A percentile compares a stretch with the other conserved stretches of the same genome.
Conservation (phyloP, 2,888 invertebrate species). For the Copidosoma aretas region DNA sequence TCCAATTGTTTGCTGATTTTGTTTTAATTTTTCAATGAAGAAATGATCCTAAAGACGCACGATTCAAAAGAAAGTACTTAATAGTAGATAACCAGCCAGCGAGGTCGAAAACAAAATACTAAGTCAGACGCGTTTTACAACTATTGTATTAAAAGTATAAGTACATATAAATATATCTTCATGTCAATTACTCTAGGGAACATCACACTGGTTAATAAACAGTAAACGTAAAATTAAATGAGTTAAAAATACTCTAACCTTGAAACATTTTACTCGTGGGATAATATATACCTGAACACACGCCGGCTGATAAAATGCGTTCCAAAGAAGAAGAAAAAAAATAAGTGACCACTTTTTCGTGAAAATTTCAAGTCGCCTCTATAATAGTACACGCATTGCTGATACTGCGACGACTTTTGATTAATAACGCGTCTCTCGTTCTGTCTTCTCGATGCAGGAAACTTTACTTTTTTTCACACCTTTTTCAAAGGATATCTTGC, state of each 20-base stretch:
- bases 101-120: neutral
- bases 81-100: slow-evolving; percentile 1
- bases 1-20: neutral
- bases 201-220: slow-evolving; percentile 61
- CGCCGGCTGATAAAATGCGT: slow-evolving; percentile 9
- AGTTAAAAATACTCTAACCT: slow-evolving; percentile 2
- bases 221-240: slow-evolving; percentile 15
- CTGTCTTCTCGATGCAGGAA: neutral
- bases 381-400: no score
- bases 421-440: neutral
- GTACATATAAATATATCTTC: slow-evolving; percentile 67
- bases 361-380: neutral
- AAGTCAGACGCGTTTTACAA: slow-evolving; percentile 22
- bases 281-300: no score
- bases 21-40: neutral
- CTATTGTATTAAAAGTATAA: slow-evolving; percentile 37
- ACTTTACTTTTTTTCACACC: neutral
- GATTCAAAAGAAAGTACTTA: slow-evolving; percentile 22
- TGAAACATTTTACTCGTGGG: slow-evolving; percentile 17
- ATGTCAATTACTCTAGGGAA: slow-evolving; percentile 87
- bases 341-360: neutral
- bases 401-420: neutral
- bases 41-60: neutral
- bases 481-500: no score
- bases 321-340: slow-evolving; percentile 1